Evolutionary conservation across 2,113 vertebrate species (phyloP).

Genomic region (Cariama cristata): DNA sequence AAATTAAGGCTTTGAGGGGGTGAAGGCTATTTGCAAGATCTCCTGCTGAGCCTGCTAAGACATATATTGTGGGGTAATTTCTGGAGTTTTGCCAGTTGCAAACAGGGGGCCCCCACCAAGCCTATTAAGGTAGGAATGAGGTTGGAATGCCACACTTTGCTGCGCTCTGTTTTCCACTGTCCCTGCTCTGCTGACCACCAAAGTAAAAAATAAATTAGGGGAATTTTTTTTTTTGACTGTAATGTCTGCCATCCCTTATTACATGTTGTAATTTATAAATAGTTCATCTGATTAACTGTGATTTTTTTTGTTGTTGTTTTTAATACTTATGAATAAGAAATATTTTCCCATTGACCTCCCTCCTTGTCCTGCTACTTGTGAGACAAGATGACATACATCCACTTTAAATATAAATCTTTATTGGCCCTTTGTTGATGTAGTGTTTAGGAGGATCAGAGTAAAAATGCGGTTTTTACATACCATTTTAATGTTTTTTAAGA

Average conservation of each 20-base stretch:
- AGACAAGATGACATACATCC: not conserved
- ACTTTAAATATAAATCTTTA: not conserved
- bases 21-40: constrained; percentile 33
- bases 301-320: not conserved
- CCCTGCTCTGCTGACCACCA: constrained; percentile 38
- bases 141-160: constrained; percentile 51
- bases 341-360: not conserved
- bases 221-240: not conserved
- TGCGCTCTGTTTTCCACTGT: constrained; percentile 12
- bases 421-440: not conserved
- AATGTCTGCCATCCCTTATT: constrained; percentile 35
- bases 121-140: constrained; percentile 57
- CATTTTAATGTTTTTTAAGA: not conserved
- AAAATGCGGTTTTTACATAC: not conserved
- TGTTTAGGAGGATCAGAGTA: not conserved
- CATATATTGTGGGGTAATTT: constrained; percentile 49
- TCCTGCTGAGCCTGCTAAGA: constrained; percentile 26
- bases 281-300: constrained; percentile 16
- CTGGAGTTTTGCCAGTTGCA: constrained; percentile 50
- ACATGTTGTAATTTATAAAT: constrained; percentile 32
- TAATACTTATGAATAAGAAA: not conserved
- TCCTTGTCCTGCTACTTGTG: not conserved
- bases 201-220: constrained; percentile 31
- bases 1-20: constrained; percentile 7
- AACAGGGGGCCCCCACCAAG: constrained; percentile 18